A percentile compares a stretch with the other conserved stretches of the same genome.
These are phyloP conservation scores for Lepidurus packardi DNA, from an alignment of 1,140 invertebrate species.

Conservation along the genomic window DNA sequence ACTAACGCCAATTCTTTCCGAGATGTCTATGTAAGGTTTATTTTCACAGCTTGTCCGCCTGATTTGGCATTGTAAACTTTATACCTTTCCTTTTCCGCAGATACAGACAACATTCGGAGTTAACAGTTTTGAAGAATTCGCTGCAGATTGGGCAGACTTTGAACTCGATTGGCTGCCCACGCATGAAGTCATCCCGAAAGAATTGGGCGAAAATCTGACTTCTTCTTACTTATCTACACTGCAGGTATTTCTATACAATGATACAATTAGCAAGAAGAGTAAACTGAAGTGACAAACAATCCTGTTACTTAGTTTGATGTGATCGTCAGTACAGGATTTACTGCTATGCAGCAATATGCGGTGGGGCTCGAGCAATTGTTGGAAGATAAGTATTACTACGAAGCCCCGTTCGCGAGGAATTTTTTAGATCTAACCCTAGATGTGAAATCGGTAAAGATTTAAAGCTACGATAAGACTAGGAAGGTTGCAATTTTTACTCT, in stretches of 20 bases:
- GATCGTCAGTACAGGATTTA: background rate
- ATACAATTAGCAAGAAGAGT: background rate
- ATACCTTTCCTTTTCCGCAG: background rate
- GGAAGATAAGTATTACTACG: background rate
- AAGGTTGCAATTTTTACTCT: background rate
- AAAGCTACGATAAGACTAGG: background rate
- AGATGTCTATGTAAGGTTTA: background rate
- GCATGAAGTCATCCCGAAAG: background rate
- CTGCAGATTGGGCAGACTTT: background rate
- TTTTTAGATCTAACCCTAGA: background rate
- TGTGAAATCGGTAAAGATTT: background rate
- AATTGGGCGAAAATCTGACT: background rate
- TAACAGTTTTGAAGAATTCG: background rate
- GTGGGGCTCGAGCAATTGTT: background rate
- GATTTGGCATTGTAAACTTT: background rate
- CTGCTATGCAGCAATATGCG: background rate
- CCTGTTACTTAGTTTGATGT: background rate
- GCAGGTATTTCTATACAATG: background rate
- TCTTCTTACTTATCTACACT: background rate
- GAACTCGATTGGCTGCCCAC: background rate
- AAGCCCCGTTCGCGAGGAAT: background rate
- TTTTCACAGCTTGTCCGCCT: background rate
- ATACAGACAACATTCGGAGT: background rate
- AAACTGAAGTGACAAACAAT: background rate
- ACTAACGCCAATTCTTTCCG: background rate